Conservation (phyloP, 30 jellyfish, hydroid and myxozoan species). For the Aurelia sp. region DNA sequence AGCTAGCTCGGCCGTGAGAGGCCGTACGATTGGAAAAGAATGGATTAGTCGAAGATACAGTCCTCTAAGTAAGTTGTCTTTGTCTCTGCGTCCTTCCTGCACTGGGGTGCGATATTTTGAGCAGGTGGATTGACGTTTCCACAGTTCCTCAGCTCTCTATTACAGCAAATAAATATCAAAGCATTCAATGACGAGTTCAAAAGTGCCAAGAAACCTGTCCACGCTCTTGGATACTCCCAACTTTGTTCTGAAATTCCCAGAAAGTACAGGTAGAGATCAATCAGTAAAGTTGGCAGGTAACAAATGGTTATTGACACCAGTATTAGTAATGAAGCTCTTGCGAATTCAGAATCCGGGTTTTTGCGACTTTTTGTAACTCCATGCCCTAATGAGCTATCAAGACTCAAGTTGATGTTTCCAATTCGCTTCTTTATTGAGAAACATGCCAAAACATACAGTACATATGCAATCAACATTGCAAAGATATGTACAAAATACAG, state of each 20-base stretch:
- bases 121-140: no score
- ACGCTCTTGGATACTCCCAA: not conserved
- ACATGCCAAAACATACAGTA: not conserved
- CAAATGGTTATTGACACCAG: not conserved
- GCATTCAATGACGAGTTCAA: constrained; percentile 23
- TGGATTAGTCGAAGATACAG: no score
- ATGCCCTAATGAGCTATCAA: no score
- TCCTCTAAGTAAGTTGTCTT: no score
- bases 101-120: no score
- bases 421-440: not conserved
- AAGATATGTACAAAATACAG: not conserved
- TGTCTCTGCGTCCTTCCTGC: no score
- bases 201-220: not conserved
- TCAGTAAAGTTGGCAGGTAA: not conserved
- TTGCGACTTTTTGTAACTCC: not conserved
- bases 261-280: not conserved
- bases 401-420: no score
- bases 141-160: not conserved
- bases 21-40: no score
- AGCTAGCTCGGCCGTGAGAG: no score
- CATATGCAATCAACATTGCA: not conserved
- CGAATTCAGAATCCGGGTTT: not conserved
- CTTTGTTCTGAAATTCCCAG: not conserved
- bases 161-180: constrained; percentile 1
- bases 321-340: not conserved